phyloP scores from a whole-genome alignment of 2,797 vertebrate genomes.

The Propithecus deckenii region DNA sequence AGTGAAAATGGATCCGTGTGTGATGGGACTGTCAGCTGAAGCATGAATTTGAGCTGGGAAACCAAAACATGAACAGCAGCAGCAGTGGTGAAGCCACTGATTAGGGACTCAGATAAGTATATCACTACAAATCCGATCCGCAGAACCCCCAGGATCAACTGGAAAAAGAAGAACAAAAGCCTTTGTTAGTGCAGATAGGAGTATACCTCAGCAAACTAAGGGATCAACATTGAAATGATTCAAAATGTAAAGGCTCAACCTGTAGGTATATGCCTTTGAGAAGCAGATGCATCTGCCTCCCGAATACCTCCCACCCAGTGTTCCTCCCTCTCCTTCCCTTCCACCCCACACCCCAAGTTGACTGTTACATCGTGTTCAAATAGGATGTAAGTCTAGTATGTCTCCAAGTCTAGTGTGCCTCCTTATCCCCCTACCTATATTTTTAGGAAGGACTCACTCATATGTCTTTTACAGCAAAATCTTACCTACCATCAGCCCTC shows the following conservation, averaged over 20 bases:
- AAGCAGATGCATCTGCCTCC: neutral
- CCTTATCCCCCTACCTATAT: neutral
- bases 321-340: neutral
- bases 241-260: neutral
- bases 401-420: neutral
- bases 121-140: slow-evolving; percentile 94
- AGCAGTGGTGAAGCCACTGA: slow-evolving; percentile 96
- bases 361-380: neutral
- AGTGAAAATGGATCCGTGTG: slow-evolving; percentile 89
- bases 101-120: slow-evolving; percentile 95
- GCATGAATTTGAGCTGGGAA: slow-evolving; percentile 96
- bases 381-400: neutral
- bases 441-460: neutral
- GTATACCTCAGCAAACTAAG: neutral
- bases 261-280: neutral
- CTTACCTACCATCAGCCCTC: neutral
- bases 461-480: neutral
- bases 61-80: slow-evolving; percentile 95
- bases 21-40: slow-evolving; percentile 90
- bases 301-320: too few species aligned
- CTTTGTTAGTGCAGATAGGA: neutral
- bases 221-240: neutral
- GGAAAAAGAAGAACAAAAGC: slow-evolving; percentile 62
- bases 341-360: neutral
- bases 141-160: slow-evolving; percentile 92